Conservation (phyloP, 2,113 vertebrate species). For the Naja naja region DNA sequence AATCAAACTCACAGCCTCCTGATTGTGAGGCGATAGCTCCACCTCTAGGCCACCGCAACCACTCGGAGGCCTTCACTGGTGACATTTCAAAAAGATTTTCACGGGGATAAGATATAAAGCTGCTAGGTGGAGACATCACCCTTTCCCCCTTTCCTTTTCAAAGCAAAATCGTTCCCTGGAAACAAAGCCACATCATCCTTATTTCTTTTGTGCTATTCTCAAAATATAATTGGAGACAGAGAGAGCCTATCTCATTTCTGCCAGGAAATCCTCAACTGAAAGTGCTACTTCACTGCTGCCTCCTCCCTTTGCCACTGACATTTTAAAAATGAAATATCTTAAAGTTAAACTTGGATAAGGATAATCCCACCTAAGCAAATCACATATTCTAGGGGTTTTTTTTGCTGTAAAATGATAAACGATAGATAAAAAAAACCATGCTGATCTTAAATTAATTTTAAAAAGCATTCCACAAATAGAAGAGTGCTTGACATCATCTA, state of each 20-base stretch:
- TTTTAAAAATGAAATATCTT: background rate
- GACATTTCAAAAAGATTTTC: background rate
- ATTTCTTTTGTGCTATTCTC: background rate
- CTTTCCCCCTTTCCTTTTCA: background rate
- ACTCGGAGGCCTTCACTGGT: background rate
- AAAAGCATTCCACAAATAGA: background rate
- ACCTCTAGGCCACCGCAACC: too few species aligned
- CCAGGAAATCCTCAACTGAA: background rate
- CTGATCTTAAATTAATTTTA: background rate
- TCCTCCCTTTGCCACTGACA: background rate
- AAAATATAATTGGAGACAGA: background rate
- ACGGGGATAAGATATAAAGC: background rate
- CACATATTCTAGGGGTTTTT: background rate
- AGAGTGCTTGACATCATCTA: background rate
- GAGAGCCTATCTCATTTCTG: background rate
- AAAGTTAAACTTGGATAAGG: background rate
- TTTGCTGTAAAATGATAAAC: background rate
- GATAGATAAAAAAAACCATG: background rate
- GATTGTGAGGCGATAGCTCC: too few species aligned
- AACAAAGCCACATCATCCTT: background rate
- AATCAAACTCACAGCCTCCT: too few species aligned
- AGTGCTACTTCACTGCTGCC: background rate
- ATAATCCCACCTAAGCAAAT: background rate
- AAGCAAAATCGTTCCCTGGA: background rate
- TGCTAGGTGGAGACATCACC: background rate